phyloP scores from a whole-genome alignment of 1,140 invertebrate genomes.

The Chrysomallon squamiferum region DNA sequence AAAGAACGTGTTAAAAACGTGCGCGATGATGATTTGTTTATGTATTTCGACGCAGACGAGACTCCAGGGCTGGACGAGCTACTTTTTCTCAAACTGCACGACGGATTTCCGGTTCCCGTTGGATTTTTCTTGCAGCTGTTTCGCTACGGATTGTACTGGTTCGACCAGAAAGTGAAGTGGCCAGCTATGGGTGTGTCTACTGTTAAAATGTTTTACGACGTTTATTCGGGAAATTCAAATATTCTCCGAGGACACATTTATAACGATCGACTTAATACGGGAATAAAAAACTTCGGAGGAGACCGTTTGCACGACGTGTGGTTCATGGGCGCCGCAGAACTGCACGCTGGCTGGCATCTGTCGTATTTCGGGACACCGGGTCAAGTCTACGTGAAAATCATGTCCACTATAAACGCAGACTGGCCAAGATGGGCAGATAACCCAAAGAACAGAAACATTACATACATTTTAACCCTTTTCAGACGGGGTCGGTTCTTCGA shows the following conservation, averaged over 20 bases:
- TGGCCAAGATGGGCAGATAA: background rate
- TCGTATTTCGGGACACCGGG: background rate
- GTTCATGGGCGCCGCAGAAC: background rate
- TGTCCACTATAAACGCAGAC: background rate
- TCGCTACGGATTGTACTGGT: background rate
- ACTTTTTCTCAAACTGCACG: background rate
- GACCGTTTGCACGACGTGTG: background rate
- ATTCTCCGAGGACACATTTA: background rate
- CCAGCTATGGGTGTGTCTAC: background rate
- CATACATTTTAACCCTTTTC: background rate
- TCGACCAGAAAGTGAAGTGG: background rate
- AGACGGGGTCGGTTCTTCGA: background rate
- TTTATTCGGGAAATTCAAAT: background rate
- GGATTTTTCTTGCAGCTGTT: background rate
- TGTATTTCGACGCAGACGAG: background rate
- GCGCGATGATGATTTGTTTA: background rate
- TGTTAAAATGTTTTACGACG: background rate
- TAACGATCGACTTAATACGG: background rate
- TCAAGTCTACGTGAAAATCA: background rate
- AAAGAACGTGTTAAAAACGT: background rate
- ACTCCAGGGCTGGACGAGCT: background rate
- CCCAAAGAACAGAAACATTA: background rate
- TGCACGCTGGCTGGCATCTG: background rate
- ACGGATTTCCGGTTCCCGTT: background rate
- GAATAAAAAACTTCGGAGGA: background rate